phyloP scores from a whole-genome alignment of 2,113 vertebrate genomes.

The Oxygymnocypris stewartii region DNA sequence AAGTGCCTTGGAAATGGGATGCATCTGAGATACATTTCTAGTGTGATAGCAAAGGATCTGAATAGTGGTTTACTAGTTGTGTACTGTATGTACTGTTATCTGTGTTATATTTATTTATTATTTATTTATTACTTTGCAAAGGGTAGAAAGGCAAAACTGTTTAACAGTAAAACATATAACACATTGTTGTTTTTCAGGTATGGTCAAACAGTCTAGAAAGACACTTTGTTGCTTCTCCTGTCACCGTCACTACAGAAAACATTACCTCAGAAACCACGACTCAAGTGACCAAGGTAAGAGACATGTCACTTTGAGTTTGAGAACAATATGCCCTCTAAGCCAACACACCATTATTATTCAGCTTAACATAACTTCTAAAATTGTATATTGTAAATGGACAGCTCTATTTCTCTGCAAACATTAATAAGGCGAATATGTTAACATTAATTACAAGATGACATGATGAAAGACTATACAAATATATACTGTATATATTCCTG shows the following conservation, averaged over 20 bases:
- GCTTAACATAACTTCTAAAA: background rate
- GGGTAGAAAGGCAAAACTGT: background rate
- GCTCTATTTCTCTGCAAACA: no score
- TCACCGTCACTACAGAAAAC: slow-evolving; percentile 83
- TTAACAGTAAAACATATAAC: background rate
- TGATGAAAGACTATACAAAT: no score
- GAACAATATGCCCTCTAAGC: background rate
- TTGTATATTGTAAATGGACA: no score
- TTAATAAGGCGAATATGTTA: no score
- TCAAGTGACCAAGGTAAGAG: slow-evolving; percentile 95
- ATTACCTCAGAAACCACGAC: slow-evolving; percentile 96
- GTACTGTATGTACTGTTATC: no score
- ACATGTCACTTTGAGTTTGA: background rate
- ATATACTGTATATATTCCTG: no score
- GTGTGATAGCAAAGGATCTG: no score
- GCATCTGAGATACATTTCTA: no score
- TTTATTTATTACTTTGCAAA: background rate
- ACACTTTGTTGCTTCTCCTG: slow-evolving; percentile 67
- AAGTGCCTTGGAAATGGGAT: no score
- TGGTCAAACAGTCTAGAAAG: slow-evolving; percentile 63
- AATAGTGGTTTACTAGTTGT: no score
- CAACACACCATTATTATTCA: background rate
- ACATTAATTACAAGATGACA: no score
- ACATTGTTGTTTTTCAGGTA: slow-evolving; percentile 60
- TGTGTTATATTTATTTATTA: background rate